Conservation (phyloP, 2,888 invertebrate genomes). For the Melanargia galathea region DNA sequence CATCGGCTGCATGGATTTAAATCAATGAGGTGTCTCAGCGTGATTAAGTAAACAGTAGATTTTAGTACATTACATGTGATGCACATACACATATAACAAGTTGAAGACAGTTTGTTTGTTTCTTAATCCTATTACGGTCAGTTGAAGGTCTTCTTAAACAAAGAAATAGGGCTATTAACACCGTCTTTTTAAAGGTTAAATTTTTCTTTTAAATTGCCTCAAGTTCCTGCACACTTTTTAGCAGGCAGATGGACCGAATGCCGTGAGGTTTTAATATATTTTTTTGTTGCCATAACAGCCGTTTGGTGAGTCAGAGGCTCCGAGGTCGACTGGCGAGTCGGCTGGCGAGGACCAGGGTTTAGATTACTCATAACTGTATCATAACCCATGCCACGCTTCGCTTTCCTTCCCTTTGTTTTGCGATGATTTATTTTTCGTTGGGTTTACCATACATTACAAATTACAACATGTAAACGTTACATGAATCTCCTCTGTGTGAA, state of each 20-base stretch:
- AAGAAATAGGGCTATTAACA: slow-evolving; percentile 8
- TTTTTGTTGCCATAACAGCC: slow-evolving; percentile 39
- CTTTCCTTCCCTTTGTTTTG: slow-evolving; percentile 35
- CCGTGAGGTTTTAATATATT: slow-evolving; percentile 32
- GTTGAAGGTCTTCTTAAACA: not conserved
- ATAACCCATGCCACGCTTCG: slow-evolving; percentile 32
- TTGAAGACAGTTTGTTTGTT: not conserved
- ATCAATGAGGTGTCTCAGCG: too few relatives aligned
- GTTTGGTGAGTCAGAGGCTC: slow-evolving; percentile 38
- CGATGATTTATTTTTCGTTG: slow-evolving; percentile 10
- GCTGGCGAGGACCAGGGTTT: slow-evolving; percentile 44
- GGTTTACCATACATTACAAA: not conserved
- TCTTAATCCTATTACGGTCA: not conserved
- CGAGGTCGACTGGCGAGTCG: slow-evolving; percentile 45
- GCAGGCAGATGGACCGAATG: slow-evolving; percentile 25
- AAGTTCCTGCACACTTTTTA: slow-evolving; percentile 11
- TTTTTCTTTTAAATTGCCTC: slow-evolving; percentile 15
- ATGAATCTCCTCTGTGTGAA: too few relatives aligned
- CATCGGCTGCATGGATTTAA: too few relatives aligned
- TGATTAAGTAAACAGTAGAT: too few relatives aligned
- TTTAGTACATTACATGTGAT: too few relatives aligned
- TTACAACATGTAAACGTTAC: too few relatives aligned
- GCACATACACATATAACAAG: not conserved
- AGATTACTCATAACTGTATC: slow-evolving; percentile 52
- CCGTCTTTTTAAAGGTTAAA: slow-evolving; percentile 4